Percentiles rank a stretch among this genome's conserved stretches.
phyloP scores from a whole-genome alignment of 1,140 invertebrate species.

The Brachionus manjavacas region DNA sequence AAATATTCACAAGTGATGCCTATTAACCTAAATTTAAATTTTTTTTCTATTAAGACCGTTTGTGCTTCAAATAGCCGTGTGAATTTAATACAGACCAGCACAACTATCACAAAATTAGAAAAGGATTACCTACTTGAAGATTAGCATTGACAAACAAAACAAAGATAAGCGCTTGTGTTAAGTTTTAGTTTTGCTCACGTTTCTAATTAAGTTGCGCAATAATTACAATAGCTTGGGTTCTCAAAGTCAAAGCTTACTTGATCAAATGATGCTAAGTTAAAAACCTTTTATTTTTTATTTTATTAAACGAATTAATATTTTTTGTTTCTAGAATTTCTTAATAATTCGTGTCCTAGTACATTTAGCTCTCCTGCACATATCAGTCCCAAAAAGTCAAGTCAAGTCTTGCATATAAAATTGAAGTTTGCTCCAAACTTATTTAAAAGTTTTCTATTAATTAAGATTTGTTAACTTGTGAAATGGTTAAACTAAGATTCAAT shows the following conservation, averaged over 20 bases:
- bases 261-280: too few relatives aligned
- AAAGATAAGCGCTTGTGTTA: not conserved
- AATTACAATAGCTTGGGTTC: not conserved
- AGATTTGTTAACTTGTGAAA: too few relatives aligned
- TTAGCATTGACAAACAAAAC: not conserved
- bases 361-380: too few relatives aligned
- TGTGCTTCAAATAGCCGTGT: not conserved
- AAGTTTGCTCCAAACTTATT: too few relatives aligned
- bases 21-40: not conserved
- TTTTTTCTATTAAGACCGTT: not conserved
- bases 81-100: not conserved
- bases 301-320: too few relatives aligned
- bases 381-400: too few relatives aligned
- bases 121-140: not conserved
- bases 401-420: too few relatives aligned
- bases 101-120: not conserved
- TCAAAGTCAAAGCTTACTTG: not conserved
- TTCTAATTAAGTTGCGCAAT: not conserved
- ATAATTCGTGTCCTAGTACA: too few relatives aligned
- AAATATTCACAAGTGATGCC: not conserved
- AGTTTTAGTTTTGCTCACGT: not conserved
- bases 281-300: too few relatives aligned
- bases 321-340: too few relatives aligned
- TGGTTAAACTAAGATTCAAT: too few relatives aligned
- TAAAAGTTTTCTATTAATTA: too few relatives aligned